Percentiles rank a stretch among this genome's conserved stretches.
Evolutionary conservation across 2,113 vertebrate species (phyloP).

Genomic region (Prinia subflava): DNA sequence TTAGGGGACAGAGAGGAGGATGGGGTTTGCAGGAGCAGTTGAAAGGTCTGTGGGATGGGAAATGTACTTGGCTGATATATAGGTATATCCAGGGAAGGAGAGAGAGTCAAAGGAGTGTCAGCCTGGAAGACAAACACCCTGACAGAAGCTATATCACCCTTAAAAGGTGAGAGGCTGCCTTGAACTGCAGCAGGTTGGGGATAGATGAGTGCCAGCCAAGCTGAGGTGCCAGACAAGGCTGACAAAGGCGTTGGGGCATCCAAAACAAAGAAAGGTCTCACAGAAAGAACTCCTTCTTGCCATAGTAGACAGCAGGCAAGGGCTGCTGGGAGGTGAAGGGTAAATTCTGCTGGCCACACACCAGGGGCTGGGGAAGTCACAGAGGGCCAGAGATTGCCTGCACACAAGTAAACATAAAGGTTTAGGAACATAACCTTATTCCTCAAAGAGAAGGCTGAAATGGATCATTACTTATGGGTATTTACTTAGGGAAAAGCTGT

Average conservation of each 20-base stretch:
- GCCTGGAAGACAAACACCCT: background rate
- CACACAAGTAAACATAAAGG: background rate
- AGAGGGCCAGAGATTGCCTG: background rate
- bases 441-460: background rate
- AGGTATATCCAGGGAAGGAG: background rate
- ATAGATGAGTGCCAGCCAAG: background rate
- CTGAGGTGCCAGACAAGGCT: background rate
- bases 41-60: background rate
- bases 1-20: background rate
- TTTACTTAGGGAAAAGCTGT: background rate
- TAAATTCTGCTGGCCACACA: background rate
- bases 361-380: background rate
- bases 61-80: accelerated
- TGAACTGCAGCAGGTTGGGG: background rate
- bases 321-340: background rate
- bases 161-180: background rate
- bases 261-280: background rate
- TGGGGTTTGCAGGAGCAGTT: accelerated
- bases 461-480: background rate
- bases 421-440: background rate
- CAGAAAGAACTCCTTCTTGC: background rate
- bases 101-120: background rate
- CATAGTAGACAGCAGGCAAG: background rate
- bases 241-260: background rate
- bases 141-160: background rate